phyloP scores from a whole-genome alignment of 2,113 vertebrate genomes.

The Podarcis cretensis region DNA sequence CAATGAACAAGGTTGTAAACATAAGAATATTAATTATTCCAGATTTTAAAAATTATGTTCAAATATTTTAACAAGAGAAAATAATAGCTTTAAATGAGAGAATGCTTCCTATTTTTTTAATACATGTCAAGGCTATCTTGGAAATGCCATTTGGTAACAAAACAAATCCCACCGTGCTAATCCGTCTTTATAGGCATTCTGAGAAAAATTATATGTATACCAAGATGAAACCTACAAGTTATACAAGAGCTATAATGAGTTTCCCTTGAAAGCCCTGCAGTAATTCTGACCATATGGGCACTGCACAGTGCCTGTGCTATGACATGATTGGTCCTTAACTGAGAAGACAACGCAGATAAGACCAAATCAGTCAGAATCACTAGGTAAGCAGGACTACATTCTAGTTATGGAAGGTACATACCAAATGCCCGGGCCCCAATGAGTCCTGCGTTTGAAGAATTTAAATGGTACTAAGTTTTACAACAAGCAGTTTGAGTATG shows the following conservation, averaged over 20 bases:
- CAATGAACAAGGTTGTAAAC: no score
- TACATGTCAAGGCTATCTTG: slow-evolving; percentile 27
- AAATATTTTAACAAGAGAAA: not conserved
- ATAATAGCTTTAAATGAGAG: no score
- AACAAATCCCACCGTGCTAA: not conserved
- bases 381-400: not conserved
- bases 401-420: not conserved
- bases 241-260: not conserved
- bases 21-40: no score
- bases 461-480: not conserved
- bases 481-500: not conserved
- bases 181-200: not conserved
- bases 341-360: not conserved
- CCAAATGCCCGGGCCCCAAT: not conserved
- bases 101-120: not conserved
- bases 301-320: not conserved
- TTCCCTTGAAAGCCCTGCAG: not conserved
- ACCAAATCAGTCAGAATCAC: not conserved
- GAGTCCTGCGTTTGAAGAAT: not conserved
- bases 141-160: not conserved
- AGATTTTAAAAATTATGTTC: not conserved
- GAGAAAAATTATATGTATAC: not conserved
- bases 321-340: not conserved
- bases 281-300: not conserved
- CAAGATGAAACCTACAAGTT: not conserved